These are phyloP conservation scores for Spodoptera frugiperda DNA, from an alignment of 1,140 invertebrate species.

Conservation along the genomic window DNA sequence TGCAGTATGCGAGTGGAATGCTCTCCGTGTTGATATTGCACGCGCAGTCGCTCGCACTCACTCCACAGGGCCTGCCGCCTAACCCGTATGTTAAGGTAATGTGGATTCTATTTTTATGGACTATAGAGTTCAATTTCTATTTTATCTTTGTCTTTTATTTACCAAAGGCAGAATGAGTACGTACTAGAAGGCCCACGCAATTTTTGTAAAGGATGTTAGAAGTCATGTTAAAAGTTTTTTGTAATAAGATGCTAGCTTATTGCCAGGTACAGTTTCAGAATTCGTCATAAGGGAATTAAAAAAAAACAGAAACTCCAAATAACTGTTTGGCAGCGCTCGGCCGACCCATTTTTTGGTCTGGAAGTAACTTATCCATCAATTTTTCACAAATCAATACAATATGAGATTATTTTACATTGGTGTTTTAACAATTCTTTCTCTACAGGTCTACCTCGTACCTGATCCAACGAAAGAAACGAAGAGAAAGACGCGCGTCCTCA, in stretches of 20 bases:
- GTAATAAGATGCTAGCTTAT: too few relatives aligned
- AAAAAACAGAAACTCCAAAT: too few relatives aligned
- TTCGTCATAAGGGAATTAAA: too few relatives aligned
- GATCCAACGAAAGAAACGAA: constrained; percentile 96
- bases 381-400: background rate
- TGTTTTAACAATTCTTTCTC: constrained; percentile 28
- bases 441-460: constrained; percentile 92
- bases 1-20: constrained; percentile 93
- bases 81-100: constrained; percentile 96
- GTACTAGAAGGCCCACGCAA: too few relatives aligned
- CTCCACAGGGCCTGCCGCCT: constrained; percentile 92
- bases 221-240: too few relatives aligned
- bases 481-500: constrained; percentile 97
- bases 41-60: constrained; percentile 92
- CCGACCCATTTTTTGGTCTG: too few relatives aligned
- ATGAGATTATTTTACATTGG: background rate
- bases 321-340: too few relatives aligned
- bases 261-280: too few relatives aligned
- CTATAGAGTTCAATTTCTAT: background rate
- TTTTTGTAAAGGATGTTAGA: too few relatives aligned
- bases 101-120: background rate
- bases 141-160: background rate
- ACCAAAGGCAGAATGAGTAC: too few relatives aligned
- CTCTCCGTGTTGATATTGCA: constrained; percentile 96
- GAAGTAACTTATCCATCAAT: too few relatives aligned